Percentiles rank a stretch among this genome's conserved stretches.
Evolutionary conservation across 2,113 vertebrate species (phyloP).

Genomic region (Dascyllus trimaculatus): DNA sequence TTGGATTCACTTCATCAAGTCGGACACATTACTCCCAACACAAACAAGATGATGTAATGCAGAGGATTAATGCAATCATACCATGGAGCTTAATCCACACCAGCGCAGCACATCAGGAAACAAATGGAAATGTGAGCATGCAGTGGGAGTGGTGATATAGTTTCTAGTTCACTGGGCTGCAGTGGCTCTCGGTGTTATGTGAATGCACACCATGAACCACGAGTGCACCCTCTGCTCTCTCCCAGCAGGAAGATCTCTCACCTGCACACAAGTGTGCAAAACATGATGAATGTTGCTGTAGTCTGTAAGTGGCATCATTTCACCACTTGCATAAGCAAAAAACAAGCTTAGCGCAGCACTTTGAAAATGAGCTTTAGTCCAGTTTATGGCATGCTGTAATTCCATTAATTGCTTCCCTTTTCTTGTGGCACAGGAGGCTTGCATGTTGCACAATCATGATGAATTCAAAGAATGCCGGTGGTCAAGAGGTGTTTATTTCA

Average conservation of each 20-base stretch:
- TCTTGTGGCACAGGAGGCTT: background rate
- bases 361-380: constrained; percentile 63
- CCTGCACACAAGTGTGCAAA: constrained; percentile 41
- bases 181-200: constrained; percentile 29
- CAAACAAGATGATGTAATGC: constrained; percentile 71
- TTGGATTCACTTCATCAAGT: constrained; percentile 67
- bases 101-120: constrained; percentile 31
- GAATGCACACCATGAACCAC: constrained; percentile 50
- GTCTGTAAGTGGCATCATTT: constrained; percentile 49
- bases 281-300: constrained; percentile 65
- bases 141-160: constrained; percentile 44
- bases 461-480: constrained; percentile 62
- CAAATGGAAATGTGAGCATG: constrained; percentile 53
- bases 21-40: constrained; percentile 52
- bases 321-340: constrained; percentile 68
- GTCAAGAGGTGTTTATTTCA: constrained; percentile 80
- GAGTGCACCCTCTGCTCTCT: constrained; percentile 34
- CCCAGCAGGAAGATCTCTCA: constrained; percentile 27
- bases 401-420: constrained; percentile 62
- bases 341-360: constrained; percentile 65
- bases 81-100: constrained; percentile 48
- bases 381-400: constrained; percentile 43
- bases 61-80: constrained; percentile 60
- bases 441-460: constrained; percentile 48
- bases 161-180: constrained; percentile 68